Percentiles rank a stretch among this genome's conserved stretches.
phyloP scores from a whole-genome alignment of 92 coral and sea anemone species.

The Porites cylindrica region DNA sequence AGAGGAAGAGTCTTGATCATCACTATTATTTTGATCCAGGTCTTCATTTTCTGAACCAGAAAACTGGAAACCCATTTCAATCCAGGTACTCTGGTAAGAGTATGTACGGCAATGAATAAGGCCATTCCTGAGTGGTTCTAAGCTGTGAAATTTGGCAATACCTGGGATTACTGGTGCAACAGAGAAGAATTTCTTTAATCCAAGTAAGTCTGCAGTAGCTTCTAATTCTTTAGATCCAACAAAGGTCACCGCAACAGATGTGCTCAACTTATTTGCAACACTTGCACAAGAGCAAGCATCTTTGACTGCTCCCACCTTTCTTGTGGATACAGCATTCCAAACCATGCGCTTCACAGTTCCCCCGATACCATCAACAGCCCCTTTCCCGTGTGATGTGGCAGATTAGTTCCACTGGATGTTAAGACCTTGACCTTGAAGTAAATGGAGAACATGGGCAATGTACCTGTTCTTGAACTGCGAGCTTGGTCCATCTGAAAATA shows the following conservation, averaged over 20 bases:
- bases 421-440: conserved; percentile 3
- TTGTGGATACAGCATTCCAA: conserved; percentile 65
- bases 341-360: conserved; percentile 63
- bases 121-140: conserved; percentile 63
- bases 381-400: conserved; percentile 76
- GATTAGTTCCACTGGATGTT: conserved; percentile 55
- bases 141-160: conserved; percentile 59
- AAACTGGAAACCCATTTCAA: conserved; percentile 42
- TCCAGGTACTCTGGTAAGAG: conserved; percentile 53
- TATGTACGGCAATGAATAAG: conserved; percentile 40
- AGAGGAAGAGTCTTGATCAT: conserved; percentile 1
- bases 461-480: conserved; percentile 70
- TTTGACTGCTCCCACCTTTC: conserved; percentile 40
- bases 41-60: conserved; percentile 33
- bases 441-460: conserved; percentile 56
- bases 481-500: conserved; percentile 79
- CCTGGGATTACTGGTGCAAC: conserved; percentile 59
- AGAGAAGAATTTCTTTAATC: conserved; percentile 43
- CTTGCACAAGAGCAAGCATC: conserved; percentile 65
- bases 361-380: conserved; percentile 71
- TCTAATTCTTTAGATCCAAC: conserved; percentile 36
- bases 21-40: conserved; percentile 29
- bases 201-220: conserved; percentile 23
- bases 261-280: conserved; percentile 53
- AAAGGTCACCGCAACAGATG: conserved; percentile 44